Evolutionary conservation across 2,888 invertebrate species (phyloP).

Genomic region (Colletes collaris): DNA sequence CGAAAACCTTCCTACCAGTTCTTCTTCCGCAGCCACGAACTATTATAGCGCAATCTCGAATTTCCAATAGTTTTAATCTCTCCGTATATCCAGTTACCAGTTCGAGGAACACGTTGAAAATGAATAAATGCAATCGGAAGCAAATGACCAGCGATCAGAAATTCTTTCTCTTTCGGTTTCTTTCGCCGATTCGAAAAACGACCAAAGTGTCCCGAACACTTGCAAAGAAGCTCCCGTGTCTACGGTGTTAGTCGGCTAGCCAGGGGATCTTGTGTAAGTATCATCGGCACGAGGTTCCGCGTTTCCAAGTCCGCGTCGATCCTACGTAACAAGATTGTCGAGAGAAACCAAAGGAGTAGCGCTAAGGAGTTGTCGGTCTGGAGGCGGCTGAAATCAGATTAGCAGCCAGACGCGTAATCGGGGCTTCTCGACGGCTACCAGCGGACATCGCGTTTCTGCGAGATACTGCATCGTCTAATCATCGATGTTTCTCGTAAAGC

Average conservation of each 20-base stretch:
- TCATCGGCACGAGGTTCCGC: constrained; percentile 44
- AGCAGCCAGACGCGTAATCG: constrained; percentile 73
- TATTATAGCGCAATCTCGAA: too few relatives aligned
- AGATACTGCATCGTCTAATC: constrained; percentile 33
- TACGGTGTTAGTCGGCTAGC: constrained; percentile 14
- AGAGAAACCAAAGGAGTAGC: constrained; percentile 81
- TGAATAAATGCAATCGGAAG: too few relatives aligned
- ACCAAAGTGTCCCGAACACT: not conserved
- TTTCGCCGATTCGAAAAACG: too few relatives aligned
- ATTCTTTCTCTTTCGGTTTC: too few relatives aligned
- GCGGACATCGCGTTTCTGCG: constrained; percentile 49
- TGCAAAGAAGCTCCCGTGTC: not conserved
- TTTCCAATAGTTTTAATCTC: too few relatives aligned
- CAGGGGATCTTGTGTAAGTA: constrained; percentile 40
- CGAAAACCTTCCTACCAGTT: not conserved
- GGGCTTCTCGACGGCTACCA: constrained; percentile 70
- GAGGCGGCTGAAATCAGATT: constrained; percentile 79
- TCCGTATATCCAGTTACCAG: too few relatives aligned
- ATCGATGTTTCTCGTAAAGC: constrained; percentile 11
- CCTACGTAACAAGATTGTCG: constrained; percentile 79
- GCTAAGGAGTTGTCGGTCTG: constrained; percentile 76
- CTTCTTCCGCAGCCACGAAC: not conserved
- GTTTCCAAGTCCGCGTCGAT: constrained; percentile 46
- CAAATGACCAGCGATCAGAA: too few relatives aligned
- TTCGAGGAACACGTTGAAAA: too few relatives aligned